A percentile compares a stretch with the other conserved stretches of the same genome.
phyloP scores from a whole-genome alignment of 2,113 vertebrate genomes.

The Strix aluco region DNA sequence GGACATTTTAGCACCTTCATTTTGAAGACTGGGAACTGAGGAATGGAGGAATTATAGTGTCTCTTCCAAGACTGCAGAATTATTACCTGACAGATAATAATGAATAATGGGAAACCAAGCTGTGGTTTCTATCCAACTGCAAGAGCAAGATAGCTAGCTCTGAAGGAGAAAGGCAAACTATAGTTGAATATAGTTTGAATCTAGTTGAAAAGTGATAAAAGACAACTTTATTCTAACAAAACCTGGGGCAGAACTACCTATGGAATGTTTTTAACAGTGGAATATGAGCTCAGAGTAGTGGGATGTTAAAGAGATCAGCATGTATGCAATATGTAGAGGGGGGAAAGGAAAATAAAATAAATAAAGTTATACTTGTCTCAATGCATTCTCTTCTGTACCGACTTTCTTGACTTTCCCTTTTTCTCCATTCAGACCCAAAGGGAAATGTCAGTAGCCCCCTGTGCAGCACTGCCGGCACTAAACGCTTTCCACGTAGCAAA shows the following conservation, averaged over 20 bases:
- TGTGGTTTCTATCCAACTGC: neutral
- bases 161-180: neutral
- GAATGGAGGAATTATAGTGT: neutral
- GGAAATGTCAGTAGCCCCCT: neutral
- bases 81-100: neutral
- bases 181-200: neutral
- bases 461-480: neutral
- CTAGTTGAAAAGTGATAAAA: neutral
- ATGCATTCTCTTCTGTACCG: neutral
- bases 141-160: neutral
- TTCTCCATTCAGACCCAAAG: neutral
- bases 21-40: neutral
- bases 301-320: neutral
- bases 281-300: neutral
- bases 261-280: neutral
- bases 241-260: neutral
- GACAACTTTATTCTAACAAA: neutral
- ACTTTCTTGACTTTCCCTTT: neutral
- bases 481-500: neutral
- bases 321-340: fast-evolving
- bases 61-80: neutral
- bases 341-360: neutral
- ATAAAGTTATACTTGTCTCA: neutral
- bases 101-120: neutral
- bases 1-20: neutral